Base-by-base conservation (phyloP, 2,797 vertebrate genomes). In the Epinephelus coioides region DNA sequence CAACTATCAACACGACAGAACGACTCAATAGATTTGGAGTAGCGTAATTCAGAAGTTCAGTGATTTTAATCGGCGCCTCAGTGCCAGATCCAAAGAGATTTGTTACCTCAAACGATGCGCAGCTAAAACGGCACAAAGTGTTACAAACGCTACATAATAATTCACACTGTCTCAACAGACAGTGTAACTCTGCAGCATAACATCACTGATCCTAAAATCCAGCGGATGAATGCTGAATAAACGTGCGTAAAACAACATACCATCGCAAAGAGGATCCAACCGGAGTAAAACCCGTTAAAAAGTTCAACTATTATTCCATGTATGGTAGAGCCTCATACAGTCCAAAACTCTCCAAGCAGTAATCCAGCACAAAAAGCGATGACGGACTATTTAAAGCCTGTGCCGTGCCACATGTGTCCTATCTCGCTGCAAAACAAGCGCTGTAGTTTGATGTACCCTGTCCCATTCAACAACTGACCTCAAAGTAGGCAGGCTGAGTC, bases 401-500 rank as follows among this genome's bases (percentile, higher is more conserved):
- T 5, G 81, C 74, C 65, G 79, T 79, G 75, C 84, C 91, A 90
- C 92, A 91, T 87, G 92, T 88, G 88, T 84, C 73, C 78, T 63
- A 34, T 64, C 76, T 80, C 69, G 47, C 83, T 57, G 88, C 77
- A 76, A 75, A 86, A 81, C 78, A 76, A 62, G 72, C 86, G 76
- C 85, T 73, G 89, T 82, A 86, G 86, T 87, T 88, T 82, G 50
- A 86, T 78, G 90, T 72, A 69, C 87, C 88, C 90, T 87, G 92
- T 94, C 92, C 94, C 72, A 93, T 89, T 94, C 93, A 93, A 88
- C 90, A 90, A 96, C 94, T 96, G 95, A 92, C 91, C 95, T 92
- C 81, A 66, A 90, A 92, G 90, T 18, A 93, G 86, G 93, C 91
- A 90, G 89, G 92, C 92, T 64, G 87, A 79, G 85, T 88, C 92